These are phyloP conservation scores for Corythornis leucogaster DNA, from an alignment of 2,797 vertebrate species.

Conservation along the genomic window DNA sequence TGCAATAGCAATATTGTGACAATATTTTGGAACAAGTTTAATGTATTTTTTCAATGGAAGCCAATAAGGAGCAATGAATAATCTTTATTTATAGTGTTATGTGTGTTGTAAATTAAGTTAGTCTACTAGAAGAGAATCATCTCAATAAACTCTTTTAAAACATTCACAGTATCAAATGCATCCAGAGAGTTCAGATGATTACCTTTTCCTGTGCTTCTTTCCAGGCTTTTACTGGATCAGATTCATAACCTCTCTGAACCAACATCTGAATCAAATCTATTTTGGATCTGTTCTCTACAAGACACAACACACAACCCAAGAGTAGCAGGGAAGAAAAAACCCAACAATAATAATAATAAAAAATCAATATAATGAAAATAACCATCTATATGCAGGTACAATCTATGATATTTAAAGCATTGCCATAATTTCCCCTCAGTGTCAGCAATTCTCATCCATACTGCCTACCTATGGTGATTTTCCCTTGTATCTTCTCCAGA, in stretches of 20 bases:
- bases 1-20: rapidly evolving
- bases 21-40: neutral
- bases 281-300: conserved; percentile 95
- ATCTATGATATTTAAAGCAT: conserved; percentile 27
- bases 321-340: neutral
- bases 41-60: neutral
- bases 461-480: conserved; percentile 90
- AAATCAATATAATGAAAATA: neutral
- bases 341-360: neutral
- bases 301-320: neutral
- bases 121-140: neutral
- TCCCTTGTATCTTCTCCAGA: conserved; percentile 98
- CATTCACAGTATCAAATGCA: neutral
- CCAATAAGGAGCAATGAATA: neutral
- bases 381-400: neutral
- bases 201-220: conserved; percentile 90
- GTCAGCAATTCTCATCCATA: conserved; percentile 8
- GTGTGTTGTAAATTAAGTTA: neutral
- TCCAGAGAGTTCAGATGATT: conserved; percentile 48
- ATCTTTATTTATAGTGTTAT: neutral
- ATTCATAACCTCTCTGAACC: conserved; percentile 95
- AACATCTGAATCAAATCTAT: conserved; percentile 95
- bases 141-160: neutral
- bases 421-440: conserved; percentile 36
- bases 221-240: conserved; percentile 95